Evolutionary conservation across 2,113 vertebrate genomes (phyloP), one percentile per base, ranked within the genome.

Genomic region (Odontophorus gujanensis): DNA sequence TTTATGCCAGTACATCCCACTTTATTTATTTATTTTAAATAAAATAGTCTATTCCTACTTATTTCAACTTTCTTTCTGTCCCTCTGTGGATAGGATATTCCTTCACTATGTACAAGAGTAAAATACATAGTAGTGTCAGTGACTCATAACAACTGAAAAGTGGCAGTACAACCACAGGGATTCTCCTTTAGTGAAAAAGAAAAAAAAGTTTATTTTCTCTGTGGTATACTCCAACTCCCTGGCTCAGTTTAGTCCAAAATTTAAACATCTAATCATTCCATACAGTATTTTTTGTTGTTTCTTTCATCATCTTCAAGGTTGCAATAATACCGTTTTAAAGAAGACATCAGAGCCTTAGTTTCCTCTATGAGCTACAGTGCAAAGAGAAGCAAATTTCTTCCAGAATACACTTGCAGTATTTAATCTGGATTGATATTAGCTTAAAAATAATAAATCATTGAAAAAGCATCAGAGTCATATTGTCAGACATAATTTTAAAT

Each of bases 1-100:
- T 21, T 26, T 14, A 5, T 16, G 32, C n/a, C 58, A 42, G 1
- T 1, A 2, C 0, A 25, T 9, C 21, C 16, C 4, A 0, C 9
- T 34, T 32, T 57, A n/a, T n/a, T 55, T 57, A 57, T 57, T 57
- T 57, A 57, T 32, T 42, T 25, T 32, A 59, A 78, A 62, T 40
- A 32, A 53, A 67, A 12, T 24, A 32, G 47, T 15, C 24, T 82
- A 26, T 9, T 20, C 72, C 42, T 43, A 32, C 25, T 17, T 38
- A 43, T 51, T 85, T 55, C 13, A 36, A 22, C 50, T 74, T 79
- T 53, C 18, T 58, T 89, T 63, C 43, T 71, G 3, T 53, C 19
- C 62, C 16, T 38, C 17, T 47, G 9, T 20, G 59, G 28, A 81
- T 4, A 47, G 45, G 38, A 71, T 55, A 66, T 36, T 67, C 57